Conservation (phyloP, 1,140 invertebrate genomes). For the Seison nebaliae region DNA sequence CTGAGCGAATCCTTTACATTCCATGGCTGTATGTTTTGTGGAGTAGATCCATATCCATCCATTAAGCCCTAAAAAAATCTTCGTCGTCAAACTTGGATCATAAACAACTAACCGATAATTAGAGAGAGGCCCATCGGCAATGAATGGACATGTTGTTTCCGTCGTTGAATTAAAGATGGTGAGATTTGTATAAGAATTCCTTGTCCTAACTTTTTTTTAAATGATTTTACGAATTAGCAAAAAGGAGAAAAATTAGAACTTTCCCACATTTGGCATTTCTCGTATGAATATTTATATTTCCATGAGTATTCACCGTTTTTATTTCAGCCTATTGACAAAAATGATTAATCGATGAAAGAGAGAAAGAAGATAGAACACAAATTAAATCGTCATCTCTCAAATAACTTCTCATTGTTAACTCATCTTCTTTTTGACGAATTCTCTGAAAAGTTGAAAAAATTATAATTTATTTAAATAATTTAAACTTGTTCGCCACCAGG, state of each 20-base stretch:
- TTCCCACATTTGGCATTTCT: slow-evolving; percentile 83
- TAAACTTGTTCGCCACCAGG: slow-evolving; percentile 70
- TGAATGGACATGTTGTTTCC: slow-evolving; percentile 85
- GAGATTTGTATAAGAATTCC: slow-evolving; percentile 68
- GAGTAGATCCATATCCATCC: slow-evolving; percentile 82
- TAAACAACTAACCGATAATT: too few relatives aligned
- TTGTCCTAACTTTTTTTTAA: slow-evolving; percentile 61
- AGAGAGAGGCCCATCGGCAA: slow-evolving; percentile 60
- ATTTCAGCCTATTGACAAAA: slow-evolving; percentile 43
- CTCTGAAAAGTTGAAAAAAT: slow-evolving; percentile 33
- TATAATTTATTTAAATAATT: slow-evolving; percentile 6
- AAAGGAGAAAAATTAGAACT: too few relatives aligned
- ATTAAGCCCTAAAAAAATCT: slow-evolving; percentile 88
- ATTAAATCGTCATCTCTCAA: slow-evolving; percentile 66
- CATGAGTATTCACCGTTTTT: slow-evolving; percentile 64
- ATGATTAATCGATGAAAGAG: neutral
- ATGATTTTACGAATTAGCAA: too few relatives aligned
- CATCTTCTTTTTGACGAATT: slow-evolving; percentile 71
- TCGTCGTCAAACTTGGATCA: too few relatives aligned
- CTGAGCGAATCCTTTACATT: slow-evolving; percentile 32
- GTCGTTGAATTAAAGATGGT: slow-evolving; percentile 61
- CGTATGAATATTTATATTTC: slow-evolving; percentile 67
- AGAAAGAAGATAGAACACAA: slow-evolving; percentile 35
- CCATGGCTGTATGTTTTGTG: slow-evolving; percentile 40
- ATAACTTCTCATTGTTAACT: slow-evolving; percentile 79